Base-by-base conservation (phyloP, 2,888 invertebrate genomes). In the Agrilus mali region DNA sequence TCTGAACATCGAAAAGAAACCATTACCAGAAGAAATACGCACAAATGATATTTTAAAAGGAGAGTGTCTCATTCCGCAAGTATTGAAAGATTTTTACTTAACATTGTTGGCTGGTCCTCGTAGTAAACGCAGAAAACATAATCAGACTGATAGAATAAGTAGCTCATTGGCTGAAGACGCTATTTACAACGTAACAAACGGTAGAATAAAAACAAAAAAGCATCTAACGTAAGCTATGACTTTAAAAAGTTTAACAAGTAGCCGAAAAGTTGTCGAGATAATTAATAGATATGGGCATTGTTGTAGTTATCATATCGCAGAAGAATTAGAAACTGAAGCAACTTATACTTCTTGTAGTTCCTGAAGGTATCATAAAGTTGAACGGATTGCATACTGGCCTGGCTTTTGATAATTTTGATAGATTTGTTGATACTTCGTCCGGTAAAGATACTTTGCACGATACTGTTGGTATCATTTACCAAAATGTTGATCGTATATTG, bases 241-340 rank as follows among this genome's bases (percentile, higher is more conserved):
- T 36, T 43, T 61, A 36, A 61, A 60, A 47, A 55, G 54, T 44
- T 42, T 59, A 32, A 55, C 56, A 16, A 57, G 52, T 41, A 54
- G 53, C 44, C 41, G 50, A 45, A 55, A 58, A 47, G 42, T 58
- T 38, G 42, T 60, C 13, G 47, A 55, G 15, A 53, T 60, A 38
- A 36, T 60, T 2, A 59, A 61, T 48, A 53, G 45, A 50, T 58
- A 53, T 42, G 58, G 60, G 17, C 59, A 61, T 46, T 59, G 56
- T 38, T 50, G 50, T 33, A 54, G 54, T 39, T 61, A 60, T 40
- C 36, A 50, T 31, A 43, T 38, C n/a, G 40, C 56, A n/a, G 59
- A 60, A 55, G 60, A 60, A 53, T 45, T 62, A 13, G 61, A 61
- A 53, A 58, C 58, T 17, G 54, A 54, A 57, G 42, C 47, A 27